Base-by-base conservation (phyloP, 2,888 invertebrate genomes). In the Agrotis ipsilon region DNA sequence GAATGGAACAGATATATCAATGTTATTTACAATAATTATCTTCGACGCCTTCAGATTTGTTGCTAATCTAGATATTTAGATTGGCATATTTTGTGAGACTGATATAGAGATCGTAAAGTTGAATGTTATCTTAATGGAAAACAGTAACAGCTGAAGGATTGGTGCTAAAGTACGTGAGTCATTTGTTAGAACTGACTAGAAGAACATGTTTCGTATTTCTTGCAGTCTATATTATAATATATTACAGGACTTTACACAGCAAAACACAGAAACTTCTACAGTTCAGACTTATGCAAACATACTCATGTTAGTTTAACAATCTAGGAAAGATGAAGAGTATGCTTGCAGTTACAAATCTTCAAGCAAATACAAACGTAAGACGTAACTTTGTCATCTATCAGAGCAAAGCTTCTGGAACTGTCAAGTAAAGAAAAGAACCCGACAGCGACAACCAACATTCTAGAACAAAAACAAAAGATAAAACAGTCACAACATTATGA, bases 121-220 rank as follows among this genome's bases (percentile, higher is more conserved):
- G 68, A 71, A 63, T 68, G 78, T 72, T 82, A 82, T 82, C 81
- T 77, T 78, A 81, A 82, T 82, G 84, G 77, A 80, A 74, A 73
- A 80, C 77, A 72, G 54, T 55, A 78, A 66, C 72, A 70, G 48
- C 61, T 80, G 81, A 80, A 65, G 60, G 81, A 76, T 77, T 69
- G 49, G 60, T 59, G 55, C 60, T 59, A 75, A 75, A 70, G 46
- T 72, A 67, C 57, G 68, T 71, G 67, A 70, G 73, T 83, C 65
- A 77, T 82, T 82, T 62, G 58, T 80, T 68, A 49, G 52, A 81
- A 64, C 48, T 43, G 52, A 64, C 66, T 57, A 67, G 69, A 64
- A 69, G 46, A 58, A 69, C 24, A 64, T n/a, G 52, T 54, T 72
- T 46, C 7, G 48, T 61, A 43, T 64, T 67, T 63, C 52, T 58